phyloP scores from a whole-genome alignment of 1,140 invertebrate genomes.

The Macrocentrus cingulum region DNA sequence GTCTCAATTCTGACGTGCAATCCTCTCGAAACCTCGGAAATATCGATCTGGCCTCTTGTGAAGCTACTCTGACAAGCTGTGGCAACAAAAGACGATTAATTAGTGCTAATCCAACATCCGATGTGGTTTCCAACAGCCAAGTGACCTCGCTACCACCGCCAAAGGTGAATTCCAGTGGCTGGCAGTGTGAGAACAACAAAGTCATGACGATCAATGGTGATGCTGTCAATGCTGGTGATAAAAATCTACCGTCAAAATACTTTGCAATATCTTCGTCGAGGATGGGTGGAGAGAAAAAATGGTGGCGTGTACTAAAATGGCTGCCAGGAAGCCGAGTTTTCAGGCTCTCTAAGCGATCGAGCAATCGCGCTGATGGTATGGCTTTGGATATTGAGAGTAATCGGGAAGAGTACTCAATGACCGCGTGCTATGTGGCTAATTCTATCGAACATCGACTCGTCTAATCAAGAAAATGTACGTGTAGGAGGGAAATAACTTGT shows the following conservation, averaged over 20 bases:
- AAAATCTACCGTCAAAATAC: neutral
- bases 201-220: neutral
- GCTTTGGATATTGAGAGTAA: constrained; percentile 29
- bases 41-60: too few species aligned
- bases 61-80: too few species aligned
- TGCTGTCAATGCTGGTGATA: neutral
- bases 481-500: neutral
- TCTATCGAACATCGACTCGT: constrained; percentile 40
- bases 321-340: constrained; percentile 40
- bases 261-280: neutral
- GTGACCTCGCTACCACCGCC: too few species aligned
- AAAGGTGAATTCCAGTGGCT: too few species aligned
- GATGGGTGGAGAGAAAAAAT: constrained; percentile 37
- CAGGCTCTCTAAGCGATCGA: constrained; percentile 28
- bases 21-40: too few species aligned
- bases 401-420: constrained; percentile 46
- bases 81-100: neutral
- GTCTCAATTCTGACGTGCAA: too few species aligned
- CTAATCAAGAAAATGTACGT: constrained; percentile 30
- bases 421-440: constrained; percentile 45
- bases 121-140: too few species aligned
- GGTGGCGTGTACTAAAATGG: constrained; percentile 51
- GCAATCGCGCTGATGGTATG: constrained; percentile 23
- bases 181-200: neutral
- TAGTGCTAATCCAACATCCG: constrained; percentile 11